Conservation (phyloP, 2,113 vertebrate species). For the Toxostoma redivivum region DNA sequence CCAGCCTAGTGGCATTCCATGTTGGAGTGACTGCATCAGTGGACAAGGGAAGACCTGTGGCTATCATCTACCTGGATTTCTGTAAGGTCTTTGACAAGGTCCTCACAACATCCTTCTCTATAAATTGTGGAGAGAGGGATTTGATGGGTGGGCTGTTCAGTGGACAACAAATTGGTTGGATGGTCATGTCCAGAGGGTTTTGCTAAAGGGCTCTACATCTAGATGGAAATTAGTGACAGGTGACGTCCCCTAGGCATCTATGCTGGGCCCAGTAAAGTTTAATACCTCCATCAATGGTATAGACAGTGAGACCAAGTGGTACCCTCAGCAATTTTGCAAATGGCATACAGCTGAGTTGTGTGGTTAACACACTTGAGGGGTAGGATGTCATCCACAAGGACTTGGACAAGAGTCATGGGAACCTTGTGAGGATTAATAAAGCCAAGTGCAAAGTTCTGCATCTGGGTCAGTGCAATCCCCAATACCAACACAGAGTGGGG, state of each 20-base stretch:
- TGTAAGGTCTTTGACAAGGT: not conserved
- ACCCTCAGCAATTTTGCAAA: not conserved
- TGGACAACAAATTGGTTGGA: not conserved
- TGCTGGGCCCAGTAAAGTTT: not conserved
- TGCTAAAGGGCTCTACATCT: not conserved
- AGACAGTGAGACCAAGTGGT: not conserved
- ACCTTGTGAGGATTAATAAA: not conserved
- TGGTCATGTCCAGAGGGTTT: not conserved
- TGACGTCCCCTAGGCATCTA: accelerated
- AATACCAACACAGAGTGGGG: not conserved
- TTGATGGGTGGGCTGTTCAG: not conserved
- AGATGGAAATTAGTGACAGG: not conserved
- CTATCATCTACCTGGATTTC: not conserved
- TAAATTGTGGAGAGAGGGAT: not conserved
- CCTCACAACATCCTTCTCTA: not conserved
- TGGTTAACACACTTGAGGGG: not conserved
- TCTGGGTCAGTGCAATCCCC: not conserved
- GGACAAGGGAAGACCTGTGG: not conserved
- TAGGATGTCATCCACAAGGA: not conserved
- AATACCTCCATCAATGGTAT: not conserved
- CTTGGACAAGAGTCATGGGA: not conserved
- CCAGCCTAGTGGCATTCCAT: not conserved
- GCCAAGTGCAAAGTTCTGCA: not conserved
- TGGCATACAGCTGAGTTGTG: not conserved
- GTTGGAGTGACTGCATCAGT: too few relatives aligned